Evolutionary conservation across 37 sponge, comb jelly and placozoan genomes (phyloP).

Genomic region (Bolinopsis microptera): DNA sequence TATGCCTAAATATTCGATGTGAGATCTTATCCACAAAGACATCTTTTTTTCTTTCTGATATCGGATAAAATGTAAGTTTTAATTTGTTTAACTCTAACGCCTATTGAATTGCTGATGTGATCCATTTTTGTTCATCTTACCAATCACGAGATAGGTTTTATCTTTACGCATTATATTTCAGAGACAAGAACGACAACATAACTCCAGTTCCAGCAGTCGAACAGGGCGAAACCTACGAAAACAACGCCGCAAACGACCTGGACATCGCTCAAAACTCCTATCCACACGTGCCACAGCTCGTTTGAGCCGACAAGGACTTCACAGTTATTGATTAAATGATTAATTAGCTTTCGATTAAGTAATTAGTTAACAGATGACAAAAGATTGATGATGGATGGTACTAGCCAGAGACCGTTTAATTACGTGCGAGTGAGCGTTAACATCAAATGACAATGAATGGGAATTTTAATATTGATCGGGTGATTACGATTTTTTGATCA

Average conservation of each 20-base stretch:
- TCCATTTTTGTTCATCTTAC: no score
- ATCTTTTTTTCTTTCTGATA: no score
- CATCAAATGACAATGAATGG: not conserved
- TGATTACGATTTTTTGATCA: not conserved
- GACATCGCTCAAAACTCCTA: not conserved
- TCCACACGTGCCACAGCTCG: conserved; percentile 36
- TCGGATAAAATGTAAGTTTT: no score
- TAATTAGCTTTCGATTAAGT: no score
- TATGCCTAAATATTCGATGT: no score
- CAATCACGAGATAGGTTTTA: no score
- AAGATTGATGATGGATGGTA: no score
- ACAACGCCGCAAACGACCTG: not conserved
- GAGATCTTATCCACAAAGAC: no score
- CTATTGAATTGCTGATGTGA: no score
- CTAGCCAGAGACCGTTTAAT: no score
- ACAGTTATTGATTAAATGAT: not conserved
- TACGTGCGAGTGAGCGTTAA: not conserved
- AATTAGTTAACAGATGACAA: not conserved
- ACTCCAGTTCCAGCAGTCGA: not conserved
- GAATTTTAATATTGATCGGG: not conserved
- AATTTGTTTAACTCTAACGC: no score
- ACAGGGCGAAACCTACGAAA: conserved; percentile 1
- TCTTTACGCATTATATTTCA: no score
- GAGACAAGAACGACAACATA: not conserved
- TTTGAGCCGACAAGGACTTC: not conserved